Evolutionary conservation across 2,888 invertebrate genomes (phyloP).

Genomic region (Chloroclystis v-ata): DNA sequence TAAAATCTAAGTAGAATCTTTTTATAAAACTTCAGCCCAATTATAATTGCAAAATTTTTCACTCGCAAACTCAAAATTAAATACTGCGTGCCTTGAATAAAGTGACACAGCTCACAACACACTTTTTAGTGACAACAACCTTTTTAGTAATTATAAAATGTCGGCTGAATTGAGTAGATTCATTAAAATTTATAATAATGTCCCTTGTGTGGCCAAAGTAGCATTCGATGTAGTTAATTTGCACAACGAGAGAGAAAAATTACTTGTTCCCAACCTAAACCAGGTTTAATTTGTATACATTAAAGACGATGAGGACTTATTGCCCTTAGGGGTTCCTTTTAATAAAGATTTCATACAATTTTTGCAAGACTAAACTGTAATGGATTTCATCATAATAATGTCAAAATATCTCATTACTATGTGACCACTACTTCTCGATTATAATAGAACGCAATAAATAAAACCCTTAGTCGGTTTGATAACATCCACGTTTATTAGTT

Average conservation of each 20-base stretch:
- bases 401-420: background rate
- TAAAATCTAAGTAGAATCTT: background rate
- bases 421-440: no score
- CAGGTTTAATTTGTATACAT: slow-evolving; percentile 68
- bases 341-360: slow-evolving; percentile 32
- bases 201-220: slow-evolving; percentile 52
- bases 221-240: slow-evolving; percentile 69
- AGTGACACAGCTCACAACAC: slow-evolving; percentile 1
- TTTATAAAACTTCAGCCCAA: slow-evolving; percentile 2
- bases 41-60: slow-evolving; percentile 12
- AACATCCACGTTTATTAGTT: no score
- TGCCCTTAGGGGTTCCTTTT: slow-evolving; percentile 36
- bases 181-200: slow-evolving; percentile 46
- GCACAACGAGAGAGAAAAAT: slow-evolving; percentile 63
- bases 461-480: no score
- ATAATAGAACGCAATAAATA: no score
- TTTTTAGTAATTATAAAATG: slow-evolving; percentile 17
- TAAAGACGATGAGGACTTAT: slow-evolving; percentile 65
- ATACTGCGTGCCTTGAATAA: slow-evolving; percentile 13
- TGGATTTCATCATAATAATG: background rate
- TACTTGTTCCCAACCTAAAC: slow-evolving; percentile 53
- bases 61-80: slow-evolving; percentile 6
- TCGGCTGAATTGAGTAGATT: slow-evolving; percentile 31
- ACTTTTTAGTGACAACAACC: slow-evolving; percentile 10
- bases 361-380: background rate